Base-by-base conservation (phyloP, 2,888 invertebrate species). In the Oxyteleia sp. region DNA sequence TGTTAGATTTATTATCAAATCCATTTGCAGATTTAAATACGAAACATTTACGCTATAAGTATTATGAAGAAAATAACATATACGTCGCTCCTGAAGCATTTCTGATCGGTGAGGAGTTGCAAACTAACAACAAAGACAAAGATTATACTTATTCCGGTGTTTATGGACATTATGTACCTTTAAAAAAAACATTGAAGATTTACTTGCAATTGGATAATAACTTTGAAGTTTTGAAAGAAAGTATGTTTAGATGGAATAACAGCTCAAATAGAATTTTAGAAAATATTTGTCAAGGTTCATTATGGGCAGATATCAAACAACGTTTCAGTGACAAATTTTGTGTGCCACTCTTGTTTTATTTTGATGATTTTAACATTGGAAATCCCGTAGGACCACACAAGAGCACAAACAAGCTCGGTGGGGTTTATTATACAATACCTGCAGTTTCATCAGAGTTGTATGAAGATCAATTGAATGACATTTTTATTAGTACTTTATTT, bases 311-410 rank as follows among this genome's bases (percentile, higher is more conserved):
- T 8, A 75, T 82, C 10, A 68, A 71, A 55, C 2, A 26, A n/a
- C 13, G 13, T 8, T 84, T 75, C 57, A 3, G 4, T 16, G 32
- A 74, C 20, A 71, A 83, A 69, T 26, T 80, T 0, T 47, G 82
- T n/a, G 15, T 85, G 8, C 84, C 86, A 10, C 20, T 84, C 3
- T 64, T 75, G 16, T 43, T 87, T 41, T 82, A 87, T 57, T 86
- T 75, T 49, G 86, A 87, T 74, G 86, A 86, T 55, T 84, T 80
- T 64, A 66, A 64, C 18, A 55, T 78, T 0, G 78, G 72, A 35
- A 86, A 86, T 61, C 51, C 68, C 2, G 38, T 80, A 11, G 85
- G 84, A 7, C 29, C 68, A 3, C 68, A 68, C 16, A 64, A 45
- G 18, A 55, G 61, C 0, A 11, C 59, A 4, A 61, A 72, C 47